Evolutionary conservation across 2,888 invertebrate species (phyloP), one percentile per base, ranked within the genome.

Genomic region (Chalcis sispes): DNA sequence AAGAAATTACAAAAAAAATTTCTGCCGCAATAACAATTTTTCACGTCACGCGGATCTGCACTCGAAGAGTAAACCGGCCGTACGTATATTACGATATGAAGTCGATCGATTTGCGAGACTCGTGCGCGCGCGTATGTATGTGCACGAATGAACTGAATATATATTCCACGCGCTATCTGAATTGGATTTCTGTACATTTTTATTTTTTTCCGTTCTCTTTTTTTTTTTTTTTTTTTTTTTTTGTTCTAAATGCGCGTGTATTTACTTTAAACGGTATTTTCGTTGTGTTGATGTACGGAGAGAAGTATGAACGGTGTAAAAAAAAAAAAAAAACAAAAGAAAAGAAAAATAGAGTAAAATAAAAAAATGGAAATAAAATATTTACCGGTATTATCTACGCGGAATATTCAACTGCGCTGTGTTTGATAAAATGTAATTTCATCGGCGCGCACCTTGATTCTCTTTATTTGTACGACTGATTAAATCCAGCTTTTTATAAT

Each of bases 1-100:
- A 15, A 46, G n/a, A 46, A 46, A 46, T 10, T 36, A 36, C 13
- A 40, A 1, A 1, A 59, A 50, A 59, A 66, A 58, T 20, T 20
- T 8, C 50, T 10, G 46, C 23, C 13, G 59, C 72, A 59, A 59
- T 73, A 66, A 59, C 65, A 59, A 73, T 66, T 48, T 73, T 73
- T 66, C 59, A 66, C 23, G 72, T 58, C 23, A 3, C n/a, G 10
- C 54, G 23, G 18, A 27, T 32, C 5, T 23, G 32, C 20, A 32
- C 10, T 23, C 15, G 27, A 32, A 40, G 23, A 15, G 54, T n/a
- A 18, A 15, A 46, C 42, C 27, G 10, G 40, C 59, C 42, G 27
- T 29, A 27, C 32, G 46, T 58, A 54, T 56, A 61, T 48, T 64
- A 25, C 46, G 65, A 71, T 62, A 62, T 62, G 62, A 71, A 71